Evolutionary conservation across 1,140 invertebrate genomes (phyloP).

Genomic region (Hylaeus anthracinus): DNA sequence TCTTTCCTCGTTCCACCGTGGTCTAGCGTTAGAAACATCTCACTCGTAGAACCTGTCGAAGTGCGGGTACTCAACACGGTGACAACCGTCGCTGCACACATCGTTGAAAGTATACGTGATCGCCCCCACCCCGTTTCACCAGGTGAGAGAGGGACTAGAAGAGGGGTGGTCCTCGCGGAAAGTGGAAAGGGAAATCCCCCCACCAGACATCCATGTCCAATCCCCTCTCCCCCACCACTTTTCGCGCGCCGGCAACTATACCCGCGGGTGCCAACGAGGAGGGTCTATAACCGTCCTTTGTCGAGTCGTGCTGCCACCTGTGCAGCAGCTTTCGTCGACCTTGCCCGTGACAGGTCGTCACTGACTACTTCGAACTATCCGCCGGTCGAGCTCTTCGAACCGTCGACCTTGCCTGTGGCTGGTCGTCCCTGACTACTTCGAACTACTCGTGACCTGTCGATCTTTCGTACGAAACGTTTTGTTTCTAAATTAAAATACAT

Average conservation of each 20-base stretch:
- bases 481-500: no score
- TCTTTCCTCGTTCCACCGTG: slow-evolving; percentile 68
- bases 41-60: slow-evolving; percentile 63
- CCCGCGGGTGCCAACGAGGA: slow-evolving; percentile 56
- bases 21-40: slow-evolving; percentile 62
- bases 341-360: slow-evolving; percentile 59
- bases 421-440: not conserved
- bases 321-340: slow-evolving; percentile 60
- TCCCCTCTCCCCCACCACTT: slow-evolving; percentile 29
- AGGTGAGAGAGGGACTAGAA: slow-evolving; percentile 3
- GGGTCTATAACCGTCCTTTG: slow-evolving; percentile 63
- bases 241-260: slow-evolving; percentile 28
- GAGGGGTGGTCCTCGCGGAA: slow-evolving; percentile 43
- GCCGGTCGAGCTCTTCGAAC: not conserved
- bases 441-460: not conserved
- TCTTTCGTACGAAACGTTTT: not conserved
- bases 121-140: slow-evolving; percentile 19
- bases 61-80: slow-evolving; percentile 66
- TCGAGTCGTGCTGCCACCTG: slow-evolving; percentile 78
- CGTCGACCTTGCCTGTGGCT: slow-evolving; percentile 16
- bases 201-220: not conserved
- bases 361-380: slow-evolving; percentile 39
- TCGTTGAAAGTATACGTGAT: slow-evolving; percentile 42
- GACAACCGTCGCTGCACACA: slow-evolving; percentile 63
- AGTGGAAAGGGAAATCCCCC: slow-evolving; percentile 49